Conservation (phyloP, 1,140 invertebrate species). For the Lanistes nyassanus region DNA sequence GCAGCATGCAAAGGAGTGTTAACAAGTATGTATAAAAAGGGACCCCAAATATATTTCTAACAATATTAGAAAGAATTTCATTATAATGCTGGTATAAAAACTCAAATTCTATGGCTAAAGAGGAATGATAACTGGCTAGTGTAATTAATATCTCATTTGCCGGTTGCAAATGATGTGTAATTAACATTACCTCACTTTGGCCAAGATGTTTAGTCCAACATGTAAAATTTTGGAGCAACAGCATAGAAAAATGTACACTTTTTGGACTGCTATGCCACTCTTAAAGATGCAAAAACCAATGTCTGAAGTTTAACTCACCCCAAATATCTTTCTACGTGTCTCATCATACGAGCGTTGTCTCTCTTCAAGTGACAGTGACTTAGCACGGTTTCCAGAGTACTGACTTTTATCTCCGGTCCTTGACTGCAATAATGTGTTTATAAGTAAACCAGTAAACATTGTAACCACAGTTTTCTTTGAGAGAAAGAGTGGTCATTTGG, state of each 20-base stretch:
- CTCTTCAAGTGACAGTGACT: constrained; percentile 92
- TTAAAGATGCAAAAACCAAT: neutral
- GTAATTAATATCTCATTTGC: too few species aligned
- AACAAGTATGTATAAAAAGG: too few species aligned
- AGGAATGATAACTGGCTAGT: too few species aligned
- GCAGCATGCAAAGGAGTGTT: too few species aligned
- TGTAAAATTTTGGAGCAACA: neutral
- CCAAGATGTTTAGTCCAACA: neutral
- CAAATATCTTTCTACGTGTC: constrained; percentile 25
- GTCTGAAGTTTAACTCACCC: constrained; percentile 2
- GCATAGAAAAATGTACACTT: neutral
- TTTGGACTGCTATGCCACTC: neutral
- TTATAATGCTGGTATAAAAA: too few species aligned
- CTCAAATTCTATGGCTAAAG: too few species aligned
- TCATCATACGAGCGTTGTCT: constrained; percentile 88
- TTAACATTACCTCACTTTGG: neutral
- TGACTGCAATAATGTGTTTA: constrained; percentile 41
- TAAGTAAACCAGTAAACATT: too few species aligned
- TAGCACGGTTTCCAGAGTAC: constrained; percentile 61
- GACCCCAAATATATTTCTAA: too few species aligned
- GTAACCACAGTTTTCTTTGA: too few species aligned
- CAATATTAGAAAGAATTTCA: too few species aligned
- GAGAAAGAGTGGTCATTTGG: too few species aligned
- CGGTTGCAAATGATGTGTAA: neutral
- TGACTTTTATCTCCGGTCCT: constrained; percentile 66